Conservation (phyloP, 2,113 vertebrate species). For the Oceanodroma tethys region DNA sequence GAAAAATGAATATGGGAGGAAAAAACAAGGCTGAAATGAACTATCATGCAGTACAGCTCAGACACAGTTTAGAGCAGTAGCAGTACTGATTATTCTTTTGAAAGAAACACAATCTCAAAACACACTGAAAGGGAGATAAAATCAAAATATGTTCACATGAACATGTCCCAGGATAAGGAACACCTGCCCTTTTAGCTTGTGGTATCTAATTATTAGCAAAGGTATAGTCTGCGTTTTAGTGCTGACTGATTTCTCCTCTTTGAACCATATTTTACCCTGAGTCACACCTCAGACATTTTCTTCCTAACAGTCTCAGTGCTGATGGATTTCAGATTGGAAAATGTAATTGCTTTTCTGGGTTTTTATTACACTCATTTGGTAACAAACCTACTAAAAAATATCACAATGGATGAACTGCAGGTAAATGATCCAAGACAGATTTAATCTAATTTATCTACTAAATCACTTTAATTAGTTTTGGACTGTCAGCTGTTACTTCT, state of each 20-base stretch:
- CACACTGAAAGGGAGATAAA: background rate
- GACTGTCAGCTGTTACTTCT: background rate
- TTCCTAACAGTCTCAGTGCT: background rate
- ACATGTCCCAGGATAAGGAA: background rate
- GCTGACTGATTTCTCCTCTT: background rate
- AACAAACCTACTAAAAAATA: slow-evolving; percentile 22
- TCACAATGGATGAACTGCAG: background rate
- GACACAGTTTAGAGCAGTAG: background rate
- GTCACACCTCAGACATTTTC: slow-evolving; percentile 6
- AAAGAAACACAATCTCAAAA: background rate
- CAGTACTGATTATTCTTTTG: background rate
- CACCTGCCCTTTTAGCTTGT: background rate
- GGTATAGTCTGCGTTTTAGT: background rate
- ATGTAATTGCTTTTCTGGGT: slow-evolving; percentile 21
- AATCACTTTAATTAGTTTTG: slow-evolving; percentile 16
- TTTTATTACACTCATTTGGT: slow-evolving; percentile 1
- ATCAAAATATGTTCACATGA: background rate
- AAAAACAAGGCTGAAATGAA: background rate
- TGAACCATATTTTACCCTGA: background rate
- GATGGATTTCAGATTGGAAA: background rate
- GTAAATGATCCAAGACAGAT: slow-evolving; percentile 10
- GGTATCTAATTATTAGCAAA: background rate
- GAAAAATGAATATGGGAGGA: background rate
- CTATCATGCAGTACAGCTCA: background rate
- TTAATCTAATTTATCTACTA: slow-evolving; percentile 20